Conservation (phyloP, 2,888 invertebrate species). For the Odontocolon sp. region DNA sequence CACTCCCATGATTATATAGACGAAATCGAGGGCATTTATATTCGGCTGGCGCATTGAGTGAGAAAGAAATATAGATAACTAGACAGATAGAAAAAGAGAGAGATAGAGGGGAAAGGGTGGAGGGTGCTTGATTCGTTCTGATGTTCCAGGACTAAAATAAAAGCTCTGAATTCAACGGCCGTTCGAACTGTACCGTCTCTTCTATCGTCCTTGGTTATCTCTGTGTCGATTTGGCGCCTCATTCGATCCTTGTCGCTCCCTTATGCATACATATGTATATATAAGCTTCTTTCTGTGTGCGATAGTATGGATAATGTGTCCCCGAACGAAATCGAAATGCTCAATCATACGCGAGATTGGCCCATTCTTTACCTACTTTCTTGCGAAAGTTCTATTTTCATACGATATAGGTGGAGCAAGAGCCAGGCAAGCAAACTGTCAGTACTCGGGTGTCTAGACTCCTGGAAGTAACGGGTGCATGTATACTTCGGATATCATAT, state of each 20-base stretch:
- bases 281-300: constrained; percentile 33
- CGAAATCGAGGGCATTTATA: constrained; percentile 78
- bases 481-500: constrained; percentile 4
- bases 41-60: constrained; percentile 66
- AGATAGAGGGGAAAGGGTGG: constrained; percentile 57
- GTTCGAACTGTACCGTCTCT: constrained; percentile 44
- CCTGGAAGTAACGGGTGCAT: constrained; percentile 10
- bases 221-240: constrained; percentile 34
- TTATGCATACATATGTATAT: no score
- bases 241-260: constrained; percentile 24
- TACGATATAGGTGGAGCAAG: constrained; percentile 43
- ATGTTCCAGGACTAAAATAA: constrained; percentile 66
- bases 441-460: constrained; percentile 20
- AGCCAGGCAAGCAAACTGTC: constrained; percentile 9
- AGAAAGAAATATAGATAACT: constrained; percentile 8
- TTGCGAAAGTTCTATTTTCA: constrained; percentile 68
- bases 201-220: constrained; percentile 39
- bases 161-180: constrained; percentile 34
- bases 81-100: neutral
- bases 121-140: constrained; percentile 72
- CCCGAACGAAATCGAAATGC: constrained; percentile 71
- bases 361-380: constrained; percentile 72
- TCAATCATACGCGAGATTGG: constrained; percentile 77
- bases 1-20: constrained; percentile 79
- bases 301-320: constrained; percentile 59